A percentile compares a stretch with the other conserved stretches of the same genome.
These are phyloP conservation scores for Pachypanchax playfairii DNA, from an alignment of 2,113 vertebrate species.

Conservation along the genomic window DNA sequence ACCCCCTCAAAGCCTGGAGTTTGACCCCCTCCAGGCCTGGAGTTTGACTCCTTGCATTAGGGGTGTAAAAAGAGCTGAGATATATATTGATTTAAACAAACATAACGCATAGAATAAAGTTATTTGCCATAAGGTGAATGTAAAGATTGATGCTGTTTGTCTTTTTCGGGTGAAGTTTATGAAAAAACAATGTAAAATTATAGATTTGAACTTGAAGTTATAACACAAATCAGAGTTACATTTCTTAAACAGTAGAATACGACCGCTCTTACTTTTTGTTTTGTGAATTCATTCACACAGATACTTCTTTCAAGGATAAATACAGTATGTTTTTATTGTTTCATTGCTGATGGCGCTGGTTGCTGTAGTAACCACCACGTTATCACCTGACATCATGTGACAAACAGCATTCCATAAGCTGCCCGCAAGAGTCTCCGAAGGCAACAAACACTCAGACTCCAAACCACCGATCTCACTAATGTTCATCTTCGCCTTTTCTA, in stretches of 20 bases:
- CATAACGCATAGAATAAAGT: too few species aligned
- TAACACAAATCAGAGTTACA: background rate
- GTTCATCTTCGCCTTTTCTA: constrained; percentile 50
- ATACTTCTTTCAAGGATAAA: background rate
- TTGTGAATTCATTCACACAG: background rate
- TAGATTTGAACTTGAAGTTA: too few species aligned
- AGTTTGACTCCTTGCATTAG: too few species aligned
- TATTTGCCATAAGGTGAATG: too few species aligned
- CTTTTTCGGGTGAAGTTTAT: too few species aligned
- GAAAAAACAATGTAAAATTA: too few species aligned
- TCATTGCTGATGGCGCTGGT: constrained; percentile 22
- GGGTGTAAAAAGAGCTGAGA: too few species aligned
- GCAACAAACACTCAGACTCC: constrained; percentile 5
- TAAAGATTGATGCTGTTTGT: too few species aligned
- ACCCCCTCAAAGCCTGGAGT: too few species aligned
- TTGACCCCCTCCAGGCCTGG: too few species aligned
- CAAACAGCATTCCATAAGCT: constrained; percentile 28
- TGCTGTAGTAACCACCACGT: constrained; percentile 58
- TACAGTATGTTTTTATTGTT: constrained; percentile 17
- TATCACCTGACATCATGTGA: constrained; percentile 41
- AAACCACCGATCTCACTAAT: constrained; percentile 56
- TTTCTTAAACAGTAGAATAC: background rate
- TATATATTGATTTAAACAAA: too few species aligned
- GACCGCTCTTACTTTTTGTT: background rate
- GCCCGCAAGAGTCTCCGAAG: constrained; percentile 26